phyloP scores from a whole-genome alignment of 2,888 invertebrate species.

The Salticus scenicus region DNA sequence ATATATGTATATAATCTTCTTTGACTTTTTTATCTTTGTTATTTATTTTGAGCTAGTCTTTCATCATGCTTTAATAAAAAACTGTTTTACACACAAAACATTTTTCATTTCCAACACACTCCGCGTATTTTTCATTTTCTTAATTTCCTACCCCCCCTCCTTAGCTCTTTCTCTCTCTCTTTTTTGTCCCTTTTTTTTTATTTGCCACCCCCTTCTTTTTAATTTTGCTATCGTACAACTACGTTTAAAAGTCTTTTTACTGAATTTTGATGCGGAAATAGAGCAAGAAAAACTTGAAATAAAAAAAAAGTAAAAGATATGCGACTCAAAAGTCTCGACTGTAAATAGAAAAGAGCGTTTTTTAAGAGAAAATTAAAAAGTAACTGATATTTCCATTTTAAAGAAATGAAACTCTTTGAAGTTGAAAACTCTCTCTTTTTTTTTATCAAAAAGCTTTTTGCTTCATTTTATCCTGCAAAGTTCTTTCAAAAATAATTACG shows the following conservation, averaged over 20 bases:
- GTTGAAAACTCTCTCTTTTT: constrained; percentile 23
- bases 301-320: constrained; percentile 25
- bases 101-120: constrained; percentile 67
- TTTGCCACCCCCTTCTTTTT: constrained; percentile 26
- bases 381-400: constrained; percentile 69
- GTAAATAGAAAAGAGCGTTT: constrained; percentile 65
- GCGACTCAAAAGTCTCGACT: constrained; percentile 39
- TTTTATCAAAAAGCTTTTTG: constrained; percentile 26
- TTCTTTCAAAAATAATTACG: constrained; percentile 62
- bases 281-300: constrained; percentile 51
- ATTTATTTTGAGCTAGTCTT: constrained; percentile 68
- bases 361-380: constrained; percentile 67
- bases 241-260: constrained; percentile 62
- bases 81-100: constrained; percentile 70
- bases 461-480: constrained; percentile 17
- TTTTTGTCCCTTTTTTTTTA: constrained; percentile 19
- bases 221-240: constrained; percentile 65
- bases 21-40: constrained; percentile 50
- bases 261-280: constrained; percentile 68
- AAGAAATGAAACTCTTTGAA: constrained; percentile 65
- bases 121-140: constrained; percentile 62
- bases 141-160: constrained; percentile 46
- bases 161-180: constrained; percentile 4
- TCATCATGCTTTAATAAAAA: constrained; percentile 67
- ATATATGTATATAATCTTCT: constrained; percentile 38